Percentiles rank a stretch among this genome's conserved stretches.
phyloP scores from a whole-genome alignment of 2,113 vertebrate genomes.

The Etheostoma spectabile region DNA sequence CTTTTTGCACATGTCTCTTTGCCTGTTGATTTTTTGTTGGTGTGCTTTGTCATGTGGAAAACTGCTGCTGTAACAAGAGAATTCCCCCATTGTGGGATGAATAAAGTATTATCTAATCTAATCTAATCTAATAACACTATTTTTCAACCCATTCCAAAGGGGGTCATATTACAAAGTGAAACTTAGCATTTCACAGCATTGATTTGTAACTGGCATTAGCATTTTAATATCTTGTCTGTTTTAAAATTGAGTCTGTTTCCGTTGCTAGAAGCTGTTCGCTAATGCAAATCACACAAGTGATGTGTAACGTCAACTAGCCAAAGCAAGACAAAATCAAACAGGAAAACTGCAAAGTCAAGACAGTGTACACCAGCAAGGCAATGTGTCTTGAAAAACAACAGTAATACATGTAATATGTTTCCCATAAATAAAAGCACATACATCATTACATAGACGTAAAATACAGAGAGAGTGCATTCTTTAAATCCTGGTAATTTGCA shows the following conservation, averaged over 20 bases:
- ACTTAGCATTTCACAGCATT: neutral
- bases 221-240: neutral
- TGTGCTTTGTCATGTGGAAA: no score
- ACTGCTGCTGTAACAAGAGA: no score
- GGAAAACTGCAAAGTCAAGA: neutral
- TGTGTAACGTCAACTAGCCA: neutral
- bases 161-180: no score
- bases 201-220: neutral
- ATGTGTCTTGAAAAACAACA: neutral
- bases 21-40: no score
- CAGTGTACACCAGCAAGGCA: neutral
- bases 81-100: no score
- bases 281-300: constrained; percentile 1
- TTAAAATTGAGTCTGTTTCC: neutral
- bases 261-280: neutral
- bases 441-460: neutral
- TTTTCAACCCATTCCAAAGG: no score
- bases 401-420: neutral
- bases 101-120: no score
- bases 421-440: neutral
- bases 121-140: no score
- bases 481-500: neutral
- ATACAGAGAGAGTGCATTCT: neutral
- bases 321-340: neutral
- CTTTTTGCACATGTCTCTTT: no score